Base-by-base conservation (phyloP, 2,888 invertebrate genomes). In the Lepetodrilus schrolli region DNA sequence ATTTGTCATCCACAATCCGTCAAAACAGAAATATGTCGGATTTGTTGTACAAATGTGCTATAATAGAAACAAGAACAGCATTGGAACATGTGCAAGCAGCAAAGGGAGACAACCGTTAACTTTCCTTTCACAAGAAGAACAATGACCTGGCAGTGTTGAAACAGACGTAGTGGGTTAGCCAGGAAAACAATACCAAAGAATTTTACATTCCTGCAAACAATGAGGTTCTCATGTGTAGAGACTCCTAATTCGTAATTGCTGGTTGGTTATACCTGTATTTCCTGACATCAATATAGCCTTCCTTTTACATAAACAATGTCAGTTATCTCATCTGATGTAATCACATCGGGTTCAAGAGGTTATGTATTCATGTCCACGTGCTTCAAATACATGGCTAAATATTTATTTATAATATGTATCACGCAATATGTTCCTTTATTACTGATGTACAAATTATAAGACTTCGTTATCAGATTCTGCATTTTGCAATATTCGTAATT, bases 121-220 rank as follows among this genome's bases (percentile, higher is more conserved):
- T 58, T 58, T 58, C 58, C 58, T 58, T 58, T 58, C 58, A 34
- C 58, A 30, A n/a, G 58, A 58, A 58, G 58, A 58, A 58, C 58
- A 58, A 58, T 58, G 34, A 58, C 30, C 2, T 58, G 20, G 2
- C 10, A 26, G 13, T 58, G 58, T 58, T 58, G 58, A 30, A 30
- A 58, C 58, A 58, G 58, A 30, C 58, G 58, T 30, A 58, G 58
- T 34, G 58, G 58, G 58, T 58, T 58, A 58, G 58, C 30, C 17
- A 30, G 26, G 58, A 58, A 58, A 58, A 58, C 58, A 58, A 58
- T 58, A 34, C 30, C 30, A 58, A 58, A 58, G 58, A 58, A 26
- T 58, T 58, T 30, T 26, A 58, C 58, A 58, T 58, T 58, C 58
- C 58, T 34, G 7, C 58, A 58, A 58, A 58, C 58, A 58, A 58